phyloP scores from a whole-genome alignment of 2,113 vertebrate species.

The Stigmatopora argus region DNA sequence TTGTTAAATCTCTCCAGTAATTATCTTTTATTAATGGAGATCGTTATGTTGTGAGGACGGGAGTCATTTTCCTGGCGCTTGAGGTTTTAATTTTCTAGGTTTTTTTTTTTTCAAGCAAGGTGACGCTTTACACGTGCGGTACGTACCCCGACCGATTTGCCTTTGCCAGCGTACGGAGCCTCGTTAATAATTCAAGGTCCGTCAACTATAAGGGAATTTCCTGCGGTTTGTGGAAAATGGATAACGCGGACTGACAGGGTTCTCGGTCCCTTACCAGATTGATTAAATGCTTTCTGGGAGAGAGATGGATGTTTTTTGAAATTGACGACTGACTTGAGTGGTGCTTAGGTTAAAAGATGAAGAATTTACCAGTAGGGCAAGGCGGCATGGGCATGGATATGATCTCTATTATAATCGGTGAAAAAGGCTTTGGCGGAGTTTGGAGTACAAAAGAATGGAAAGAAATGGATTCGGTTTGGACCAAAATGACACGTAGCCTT shows the following conservation, averaged over 20 bases:
- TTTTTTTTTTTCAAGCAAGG: too few species aligned
- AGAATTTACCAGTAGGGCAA: too few species aligned
- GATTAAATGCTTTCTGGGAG: constrained; percentile 28
- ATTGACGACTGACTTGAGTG: not conserved
- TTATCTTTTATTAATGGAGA: constrained; percentile 59
- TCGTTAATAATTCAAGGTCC: constrained; percentile 52
- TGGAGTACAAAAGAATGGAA: too few species aligned
- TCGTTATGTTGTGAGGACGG: constrained; percentile 35
- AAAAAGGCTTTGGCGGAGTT: too few species aligned
- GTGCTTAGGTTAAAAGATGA: not conserved
- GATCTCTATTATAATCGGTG: too few species aligned
- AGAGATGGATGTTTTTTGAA: constrained; percentile 7
- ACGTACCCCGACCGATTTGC: not conserved
- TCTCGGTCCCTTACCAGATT: constrained; percentile 8
- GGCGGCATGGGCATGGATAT: too few species aligned
- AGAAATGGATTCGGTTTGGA: too few species aligned
- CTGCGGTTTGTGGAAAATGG: constrained; percentile 50
- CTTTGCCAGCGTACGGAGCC: not conserved
- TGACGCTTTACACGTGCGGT: not conserved
- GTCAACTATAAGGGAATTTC: constrained; percentile 48
- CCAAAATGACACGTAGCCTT: too few species aligned
- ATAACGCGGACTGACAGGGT: constrained; percentile 25
- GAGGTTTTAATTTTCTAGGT: too few species aligned
- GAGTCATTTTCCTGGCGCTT: constrained; percentile 33
- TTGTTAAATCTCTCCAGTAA: constrained; percentile 51